These are phyloP conservation scores for Prunella himalayana DNA, from an alignment of 2,113 vertebrate genomes.

Conservation along the genomic window DNA sequence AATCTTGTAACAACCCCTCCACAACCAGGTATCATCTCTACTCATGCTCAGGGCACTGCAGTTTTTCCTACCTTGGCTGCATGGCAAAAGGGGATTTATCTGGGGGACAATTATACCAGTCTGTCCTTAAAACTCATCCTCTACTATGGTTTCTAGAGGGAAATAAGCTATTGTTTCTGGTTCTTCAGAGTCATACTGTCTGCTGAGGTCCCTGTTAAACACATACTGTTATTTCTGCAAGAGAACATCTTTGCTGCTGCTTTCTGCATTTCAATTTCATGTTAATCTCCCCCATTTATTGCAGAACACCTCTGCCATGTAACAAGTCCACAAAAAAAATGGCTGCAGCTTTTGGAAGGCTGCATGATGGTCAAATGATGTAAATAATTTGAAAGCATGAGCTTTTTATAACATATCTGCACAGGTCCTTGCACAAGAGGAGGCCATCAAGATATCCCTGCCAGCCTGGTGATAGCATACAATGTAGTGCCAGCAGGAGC, in stretches of 20 bases:
- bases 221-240: not conserved
- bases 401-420: not conserved
- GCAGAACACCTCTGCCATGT: not conserved
- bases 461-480: not conserved
- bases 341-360: not conserved
- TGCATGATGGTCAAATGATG: not conserved
- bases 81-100: not conserved
- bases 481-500: not conserved
- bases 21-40: not conserved
- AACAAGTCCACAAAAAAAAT: not conserved
- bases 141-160: not conserved
- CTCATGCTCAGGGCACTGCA: not conserved
- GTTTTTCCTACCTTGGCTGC: not conserved
- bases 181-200: not conserved
- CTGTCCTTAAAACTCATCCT: not conserved
- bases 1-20: not conserved
- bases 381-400: not conserved
- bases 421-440: not conserved
- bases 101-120: not conserved
- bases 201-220: not conserved
- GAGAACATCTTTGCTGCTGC: not conserved
- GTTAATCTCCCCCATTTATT: not conserved
- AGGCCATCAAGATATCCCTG: rapidly evolving
- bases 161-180: not conserved
- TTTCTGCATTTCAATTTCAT: not conserved